phyloP scores from a whole-genome alignment of 2,113 vertebrate species.

The Ivindomyrus marchei region DNA sequence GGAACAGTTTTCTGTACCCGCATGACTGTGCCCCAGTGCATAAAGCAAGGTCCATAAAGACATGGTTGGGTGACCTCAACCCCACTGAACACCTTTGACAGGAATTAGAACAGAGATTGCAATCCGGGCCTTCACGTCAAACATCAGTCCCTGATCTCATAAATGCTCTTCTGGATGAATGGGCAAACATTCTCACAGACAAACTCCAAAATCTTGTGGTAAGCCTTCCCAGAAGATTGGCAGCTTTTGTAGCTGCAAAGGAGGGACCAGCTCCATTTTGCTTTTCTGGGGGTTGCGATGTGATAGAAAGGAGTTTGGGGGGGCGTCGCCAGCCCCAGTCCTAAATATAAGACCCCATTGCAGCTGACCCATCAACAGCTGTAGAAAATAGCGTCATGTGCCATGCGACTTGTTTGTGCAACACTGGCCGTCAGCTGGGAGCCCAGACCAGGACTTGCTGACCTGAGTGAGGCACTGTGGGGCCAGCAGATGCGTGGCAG shows the following conservation, averaged over 20 bases:
- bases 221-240: not conserved
- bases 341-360: slow-evolving; percentile 52
- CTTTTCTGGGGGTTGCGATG: not conserved
- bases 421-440: not conserved
- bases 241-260: not conserved
- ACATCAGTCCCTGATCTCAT: not conserved
- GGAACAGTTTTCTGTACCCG: too few species aligned
- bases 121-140: not conserved
- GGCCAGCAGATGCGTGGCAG: not conserved
- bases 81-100: not conserved
- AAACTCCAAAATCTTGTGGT: not conserved
- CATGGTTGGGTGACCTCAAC: not conserved
- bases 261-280: not conserved
- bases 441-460: not conserved
- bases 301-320: slow-evolving; percentile 23
- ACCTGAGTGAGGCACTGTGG: not conserved
- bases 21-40: not conserved
- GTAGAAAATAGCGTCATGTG: not conserved
- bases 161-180: not conserved
- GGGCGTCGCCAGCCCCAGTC: not conserved
- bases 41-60: not conserved
- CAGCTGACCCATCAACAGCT: not conserved
- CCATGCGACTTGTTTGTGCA: not conserved
- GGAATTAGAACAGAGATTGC: not conserved
- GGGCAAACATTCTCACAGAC: not conserved